Conservation (phyloP, 2,888 invertebrate genomes). For the Chouioia cunea region DNA sequence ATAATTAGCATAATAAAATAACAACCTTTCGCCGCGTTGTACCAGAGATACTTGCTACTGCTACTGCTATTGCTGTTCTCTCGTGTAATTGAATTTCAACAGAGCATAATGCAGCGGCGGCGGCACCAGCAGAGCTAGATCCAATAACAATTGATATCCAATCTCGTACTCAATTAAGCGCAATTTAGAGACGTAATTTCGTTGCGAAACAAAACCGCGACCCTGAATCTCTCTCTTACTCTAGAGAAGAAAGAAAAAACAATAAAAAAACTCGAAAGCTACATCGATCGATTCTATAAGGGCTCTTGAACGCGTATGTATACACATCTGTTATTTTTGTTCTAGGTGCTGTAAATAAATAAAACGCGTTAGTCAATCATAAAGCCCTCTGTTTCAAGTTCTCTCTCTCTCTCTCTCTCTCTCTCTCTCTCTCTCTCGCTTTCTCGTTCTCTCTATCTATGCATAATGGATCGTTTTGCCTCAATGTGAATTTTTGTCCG, state of each 20-base stretch:
- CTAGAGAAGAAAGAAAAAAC: background rate
- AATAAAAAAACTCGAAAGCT: too few species aligned
- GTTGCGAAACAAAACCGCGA: slow-evolving; percentile 12
- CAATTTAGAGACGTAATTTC: slow-evolving; percentile 15
- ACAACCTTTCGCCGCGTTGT: background rate
- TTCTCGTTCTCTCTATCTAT: too few species aligned
- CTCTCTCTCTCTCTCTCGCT: too few species aligned
- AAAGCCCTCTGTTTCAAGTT: background rate
- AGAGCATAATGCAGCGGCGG: background rate
- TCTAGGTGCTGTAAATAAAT: slow-evolving; percentile 24
- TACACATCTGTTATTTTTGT: slow-evolving; percentile 32
- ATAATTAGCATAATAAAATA: slow-evolving; percentile 25
- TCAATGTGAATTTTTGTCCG: slow-evolving; percentile 23
- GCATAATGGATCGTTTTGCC: slow-evolving; percentile 30
- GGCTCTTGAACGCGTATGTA: background rate
- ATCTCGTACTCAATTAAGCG: slow-evolving; percentile 24
- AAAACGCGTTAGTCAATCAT: slow-evolving; percentile 9
- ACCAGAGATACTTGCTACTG: background rate
- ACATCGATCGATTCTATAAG: slow-evolving; percentile 25
- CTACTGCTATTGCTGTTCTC: too few species aligned
- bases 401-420: too few species aligned
- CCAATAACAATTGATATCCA: slow-evolving; percentile 23
- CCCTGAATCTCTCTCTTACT: slow-evolving; percentile 24
- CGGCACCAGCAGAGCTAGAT: slow-evolving; percentile 9
- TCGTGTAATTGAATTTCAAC: slow-evolving; percentile 3